Percentiles rank a stretch among this genome's conserved stretches.
Evolutionary conservation across 2,113 vertebrate species (phyloP).

Genomic region (Uria aalge): DNA sequence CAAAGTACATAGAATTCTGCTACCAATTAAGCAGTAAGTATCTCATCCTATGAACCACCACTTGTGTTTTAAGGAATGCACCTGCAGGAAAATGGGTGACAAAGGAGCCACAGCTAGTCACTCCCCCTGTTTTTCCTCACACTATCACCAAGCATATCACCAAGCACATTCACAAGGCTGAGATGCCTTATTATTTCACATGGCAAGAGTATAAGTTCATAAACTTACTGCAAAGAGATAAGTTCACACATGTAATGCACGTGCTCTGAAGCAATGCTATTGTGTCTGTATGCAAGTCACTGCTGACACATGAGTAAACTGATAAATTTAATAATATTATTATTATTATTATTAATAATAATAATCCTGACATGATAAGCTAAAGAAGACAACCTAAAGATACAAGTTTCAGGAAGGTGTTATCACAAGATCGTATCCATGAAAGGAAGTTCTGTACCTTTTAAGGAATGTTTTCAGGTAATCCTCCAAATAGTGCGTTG

Average conservation of each 20-base stretch:
- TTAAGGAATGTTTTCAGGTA: background rate
- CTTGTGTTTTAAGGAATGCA: background rate
- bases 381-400: background rate
- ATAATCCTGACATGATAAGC: background rate
- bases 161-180: background rate
- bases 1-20: background rate
- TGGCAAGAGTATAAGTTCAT: background rate
- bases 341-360: too few relatives aligned
- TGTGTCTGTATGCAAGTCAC: background rate
- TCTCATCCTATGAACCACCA: background rate
- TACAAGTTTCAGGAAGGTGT: background rate
- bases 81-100: background rate
- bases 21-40: background rate
- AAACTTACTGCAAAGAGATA: background rate
- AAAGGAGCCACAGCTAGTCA: background rate
- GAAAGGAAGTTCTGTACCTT: background rate
- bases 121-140: background rate
- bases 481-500: background rate
- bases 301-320: background rate
- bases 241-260: rapidly evolving
- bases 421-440: background rate
- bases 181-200: background rate
- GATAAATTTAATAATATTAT: too few relatives aligned
- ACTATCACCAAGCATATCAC: background rate
- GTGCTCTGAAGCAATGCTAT: background rate